Percentiles rank a stretch among this genome's conserved stretches.
These are phyloP conservation scores for Mastigias papua DNA, from an alignment of 30 jellyfish, hydroid and myxozoan genomes.

Conservation along the genomic window DNA sequence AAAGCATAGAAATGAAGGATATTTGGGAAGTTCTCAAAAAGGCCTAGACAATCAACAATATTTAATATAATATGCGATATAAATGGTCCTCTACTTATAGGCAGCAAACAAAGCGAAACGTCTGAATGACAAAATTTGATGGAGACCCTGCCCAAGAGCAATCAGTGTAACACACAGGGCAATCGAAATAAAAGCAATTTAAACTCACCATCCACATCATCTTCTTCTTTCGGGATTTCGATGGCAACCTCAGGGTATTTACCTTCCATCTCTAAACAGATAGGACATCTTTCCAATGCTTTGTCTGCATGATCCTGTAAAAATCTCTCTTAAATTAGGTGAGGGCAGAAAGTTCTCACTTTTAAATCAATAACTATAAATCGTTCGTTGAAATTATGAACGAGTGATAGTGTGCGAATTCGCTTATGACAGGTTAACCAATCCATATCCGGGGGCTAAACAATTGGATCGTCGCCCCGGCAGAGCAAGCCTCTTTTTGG, in stretches of 20 bases:
- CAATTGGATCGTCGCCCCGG: not conserved
- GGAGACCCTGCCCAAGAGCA: too few relatives aligned
- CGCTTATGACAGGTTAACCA: slow-evolving; percentile 35
- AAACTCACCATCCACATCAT: not conserved
- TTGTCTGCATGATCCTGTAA: not conserved
- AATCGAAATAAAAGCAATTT: not conserved
- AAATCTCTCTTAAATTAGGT: not conserved
- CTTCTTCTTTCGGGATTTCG: slow-evolving; percentile 15
- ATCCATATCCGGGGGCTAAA: slow-evolving; percentile 28
- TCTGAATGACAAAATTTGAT: too few relatives aligned
- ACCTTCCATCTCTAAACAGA: not conserved
- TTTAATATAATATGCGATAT: too few relatives aligned
- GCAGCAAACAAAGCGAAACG: not conserved
- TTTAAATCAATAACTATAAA: not conserved
- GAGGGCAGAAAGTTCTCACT: not conserved
- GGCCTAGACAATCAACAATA: too few relatives aligned
- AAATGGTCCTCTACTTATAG: not conserved
- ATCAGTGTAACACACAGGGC: too few relatives aligned
- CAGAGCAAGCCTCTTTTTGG: slow-evolving; percentile 15
- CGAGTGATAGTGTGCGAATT: not conserved
- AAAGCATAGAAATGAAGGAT: too few relatives aligned
- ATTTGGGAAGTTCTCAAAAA: too few relatives aligned
- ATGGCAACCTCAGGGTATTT: not conserved
- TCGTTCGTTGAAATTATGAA: not conserved
- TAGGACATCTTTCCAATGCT: not conserved